Conservation (phyloP, 2,113 vertebrate species). For the Lontra canadensis region DNA sequence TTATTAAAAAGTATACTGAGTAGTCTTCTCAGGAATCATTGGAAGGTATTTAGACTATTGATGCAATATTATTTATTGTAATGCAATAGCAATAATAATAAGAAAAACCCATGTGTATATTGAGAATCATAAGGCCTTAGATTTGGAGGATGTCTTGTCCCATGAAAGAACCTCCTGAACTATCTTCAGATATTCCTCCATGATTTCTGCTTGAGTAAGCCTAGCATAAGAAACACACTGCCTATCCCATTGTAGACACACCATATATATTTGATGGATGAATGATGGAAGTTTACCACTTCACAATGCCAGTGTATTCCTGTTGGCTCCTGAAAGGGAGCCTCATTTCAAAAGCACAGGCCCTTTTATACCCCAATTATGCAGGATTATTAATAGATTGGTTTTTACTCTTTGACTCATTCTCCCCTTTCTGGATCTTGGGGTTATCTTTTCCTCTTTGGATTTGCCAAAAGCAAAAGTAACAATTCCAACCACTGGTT, state of each 20-base stretch:
- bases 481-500: neutral
- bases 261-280: neutral
- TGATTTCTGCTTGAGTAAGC: neutral
- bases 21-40: neutral
- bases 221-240: neutral
- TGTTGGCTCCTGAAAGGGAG: neutral
- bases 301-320: neutral
- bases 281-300: neutral
- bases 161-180: neutral
- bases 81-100: neutral
- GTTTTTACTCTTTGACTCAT: neutral
- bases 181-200: neutral
- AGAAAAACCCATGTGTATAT: neutral
- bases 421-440: neutral
- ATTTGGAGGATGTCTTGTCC: neutral
- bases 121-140: neutral
- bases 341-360: neutral
- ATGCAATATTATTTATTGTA: neutral
- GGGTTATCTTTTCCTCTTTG: neutral
- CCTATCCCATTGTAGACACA: neutral
- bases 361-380: neutral
- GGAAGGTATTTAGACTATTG: neutral
- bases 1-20: neutral
- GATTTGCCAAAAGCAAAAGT: neutral
- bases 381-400: neutral